Conservation (phyloP, 2,113 vertebrate genomes). For the Mastomys natalensis region DNA sequence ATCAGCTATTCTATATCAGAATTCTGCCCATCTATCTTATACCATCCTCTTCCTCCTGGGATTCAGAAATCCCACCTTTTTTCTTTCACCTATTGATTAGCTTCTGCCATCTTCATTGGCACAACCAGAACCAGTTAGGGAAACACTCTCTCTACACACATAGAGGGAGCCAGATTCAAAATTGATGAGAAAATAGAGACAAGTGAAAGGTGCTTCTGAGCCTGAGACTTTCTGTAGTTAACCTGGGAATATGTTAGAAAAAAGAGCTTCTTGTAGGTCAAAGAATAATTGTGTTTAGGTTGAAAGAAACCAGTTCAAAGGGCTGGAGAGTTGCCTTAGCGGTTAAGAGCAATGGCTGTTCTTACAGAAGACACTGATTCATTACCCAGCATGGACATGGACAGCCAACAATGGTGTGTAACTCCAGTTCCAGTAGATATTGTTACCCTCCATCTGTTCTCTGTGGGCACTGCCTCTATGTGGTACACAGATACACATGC, state of each 20-base stretch:
- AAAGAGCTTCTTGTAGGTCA: background rate
- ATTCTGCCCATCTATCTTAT: too few relatives aligned
- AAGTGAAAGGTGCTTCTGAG: background rate
- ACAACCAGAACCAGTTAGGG: too few relatives aligned
- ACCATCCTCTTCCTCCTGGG: too few relatives aligned
- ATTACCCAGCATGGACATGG: too few relatives aligned
- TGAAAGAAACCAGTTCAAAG: background rate
- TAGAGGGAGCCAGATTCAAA: constrained; percentile 1
- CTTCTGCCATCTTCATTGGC: too few relatives aligned
- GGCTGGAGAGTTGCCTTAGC: background rate
- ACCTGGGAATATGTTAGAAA: background rate
- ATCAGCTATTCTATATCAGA: too few relatives aligned
- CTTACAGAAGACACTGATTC: background rate
- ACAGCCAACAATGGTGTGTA: background rate
- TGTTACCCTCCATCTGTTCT: background rate
- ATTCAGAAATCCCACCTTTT: too few relatives aligned
- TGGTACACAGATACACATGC: background rate
- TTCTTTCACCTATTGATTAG: too few relatives aligned
- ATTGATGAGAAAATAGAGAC: background rate
- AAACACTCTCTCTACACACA: too few relatives aligned
- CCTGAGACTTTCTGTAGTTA: background rate
- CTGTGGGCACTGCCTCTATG: background rate
- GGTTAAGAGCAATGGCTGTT: background rate
- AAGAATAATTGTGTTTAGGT: background rate
- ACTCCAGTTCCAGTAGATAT: background rate